Percentiles rank a stretch among this genome's conserved stretches.
phyloP scores from a whole-genome alignment of 2,888 invertebrate species.

The Pammene fasciana region DNA sequence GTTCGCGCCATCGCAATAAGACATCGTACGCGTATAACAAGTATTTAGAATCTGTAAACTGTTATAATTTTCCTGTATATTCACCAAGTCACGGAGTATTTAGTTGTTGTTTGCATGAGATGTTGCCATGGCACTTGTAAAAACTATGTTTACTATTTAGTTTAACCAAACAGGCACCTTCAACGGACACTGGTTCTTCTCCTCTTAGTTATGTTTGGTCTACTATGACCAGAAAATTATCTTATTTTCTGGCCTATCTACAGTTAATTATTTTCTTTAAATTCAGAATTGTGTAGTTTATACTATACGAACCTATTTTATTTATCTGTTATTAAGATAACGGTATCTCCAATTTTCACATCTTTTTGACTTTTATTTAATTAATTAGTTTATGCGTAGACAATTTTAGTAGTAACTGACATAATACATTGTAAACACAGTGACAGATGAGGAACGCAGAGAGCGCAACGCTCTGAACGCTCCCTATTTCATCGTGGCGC shows the following conservation, averaged over 20 bases:
- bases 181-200: constrained; percentile 6
- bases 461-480: constrained; percentile 87
- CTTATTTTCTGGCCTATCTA: background rate
- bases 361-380: too few relatives aligned
- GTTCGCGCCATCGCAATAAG: constrained; percentile 71
- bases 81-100: constrained; percentile 52
- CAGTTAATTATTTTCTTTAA: background rate
- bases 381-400: too few relatives aligned
- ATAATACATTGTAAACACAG: constrained; percentile 65
- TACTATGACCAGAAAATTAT: background rate
- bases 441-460: constrained; percentile 87
- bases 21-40: constrained; percentile 79
- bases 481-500: constrained; percentile 92
- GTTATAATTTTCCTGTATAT: constrained; percentile 72
- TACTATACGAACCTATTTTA: background rate
- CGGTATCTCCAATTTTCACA: too few relatives aligned
- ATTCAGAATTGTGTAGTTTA: background rate
- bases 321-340: too few relatives aligned
- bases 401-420: too few relatives aligned
- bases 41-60: constrained; percentile 55
- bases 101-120: constrained; percentile 44
- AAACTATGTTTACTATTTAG: constrained; percentile 32
- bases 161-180: constrained; percentile 25
- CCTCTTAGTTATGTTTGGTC: background rate
- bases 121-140: constrained; percentile 25